Conservation (phyloP, 1,140 invertebrate genomes). For the Batillaria attramentaria region DNA sequence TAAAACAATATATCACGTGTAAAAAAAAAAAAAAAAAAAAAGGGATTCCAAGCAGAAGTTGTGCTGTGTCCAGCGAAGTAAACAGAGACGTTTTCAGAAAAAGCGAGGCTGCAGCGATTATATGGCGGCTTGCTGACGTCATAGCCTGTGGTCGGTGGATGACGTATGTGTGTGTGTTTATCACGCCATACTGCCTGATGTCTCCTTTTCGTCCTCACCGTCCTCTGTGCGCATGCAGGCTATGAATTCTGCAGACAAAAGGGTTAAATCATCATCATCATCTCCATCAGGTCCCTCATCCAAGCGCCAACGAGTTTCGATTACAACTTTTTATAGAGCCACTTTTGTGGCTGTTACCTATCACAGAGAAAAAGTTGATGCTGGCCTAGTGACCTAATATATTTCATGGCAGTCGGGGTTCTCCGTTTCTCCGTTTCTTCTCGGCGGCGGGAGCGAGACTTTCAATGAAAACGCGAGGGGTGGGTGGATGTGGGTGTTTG, state of each 20-base stretch:
- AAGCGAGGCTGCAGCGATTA: neutral
- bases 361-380: neutral
- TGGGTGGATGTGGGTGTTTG: too few species aligned
- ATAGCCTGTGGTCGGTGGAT: neutral
- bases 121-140: neutral
- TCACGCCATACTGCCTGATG: neutral
- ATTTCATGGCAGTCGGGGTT: neutral
- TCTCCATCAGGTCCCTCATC: neutral
- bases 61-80: too few species aligned
- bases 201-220: constrained; percentile 29
- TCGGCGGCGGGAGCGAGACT: neutral
- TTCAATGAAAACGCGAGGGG: too few species aligned
- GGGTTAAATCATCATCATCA: neutral
- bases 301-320: too few species aligned
- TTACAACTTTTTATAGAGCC: neutral
- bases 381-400: too few species aligned
- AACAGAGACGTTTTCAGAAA: neutral
- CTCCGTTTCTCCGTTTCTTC: neutral
- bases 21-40: too few species aligned
- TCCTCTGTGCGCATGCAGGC: constrained; percentile 47
- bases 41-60: too few species aligned
- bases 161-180: neutral
- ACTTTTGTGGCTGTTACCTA: neutral
- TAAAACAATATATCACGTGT: too few species aligned
- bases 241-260: constrained; percentile 44